phyloP scores from a whole-genome alignment of 2,797 vertebrate genomes.

The Rhadinocentrus ornatus region DNA sequence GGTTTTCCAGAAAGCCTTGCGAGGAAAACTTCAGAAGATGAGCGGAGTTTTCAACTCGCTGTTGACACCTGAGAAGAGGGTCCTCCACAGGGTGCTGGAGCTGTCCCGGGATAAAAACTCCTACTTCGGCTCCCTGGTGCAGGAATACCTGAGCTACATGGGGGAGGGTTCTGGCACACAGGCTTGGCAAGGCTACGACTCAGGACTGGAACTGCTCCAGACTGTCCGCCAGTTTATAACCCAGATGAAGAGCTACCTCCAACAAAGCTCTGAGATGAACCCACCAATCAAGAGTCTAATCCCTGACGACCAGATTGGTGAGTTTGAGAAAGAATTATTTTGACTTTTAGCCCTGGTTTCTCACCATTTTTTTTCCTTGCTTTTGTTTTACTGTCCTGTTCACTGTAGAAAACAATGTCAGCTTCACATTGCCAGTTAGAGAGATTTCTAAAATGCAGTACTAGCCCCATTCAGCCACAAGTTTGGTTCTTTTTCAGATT shows the following conservation, averaged over 20 bases:
- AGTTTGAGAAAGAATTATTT: slow-evolving; percentile 16
- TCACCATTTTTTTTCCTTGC: too few species aligned
- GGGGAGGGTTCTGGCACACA: slow-evolving; percentile 86
- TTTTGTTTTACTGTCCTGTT: too few species aligned
- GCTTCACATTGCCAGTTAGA: too few species aligned
- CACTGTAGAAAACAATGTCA: too few species aligned
- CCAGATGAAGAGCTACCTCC: slow-evolving; percentile 96
- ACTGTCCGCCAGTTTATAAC: slow-evolving; percentile 97
- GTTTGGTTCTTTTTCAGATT: too few species aligned
- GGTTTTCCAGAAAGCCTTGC: slow-evolving; percentile 87
- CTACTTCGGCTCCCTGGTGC: slow-evolving; percentile 93
- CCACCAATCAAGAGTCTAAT: slow-evolving; percentile 94
- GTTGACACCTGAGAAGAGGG: slow-evolving; percentile 91
- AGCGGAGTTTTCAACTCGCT: slow-evolving; percentile 92
- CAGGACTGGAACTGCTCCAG: slow-evolving; percentile 91
- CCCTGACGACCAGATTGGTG: slow-evolving; percentile 92
- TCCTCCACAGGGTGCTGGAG: slow-evolving; percentile 87
- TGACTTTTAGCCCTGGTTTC: too few species aligned
- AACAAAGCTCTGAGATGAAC: slow-evolving; percentile 95
- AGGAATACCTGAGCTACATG: slow-evolving; percentile 94
- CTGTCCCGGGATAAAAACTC: slow-evolving; percentile 89
- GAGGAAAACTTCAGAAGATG: slow-evolving; percentile 89
- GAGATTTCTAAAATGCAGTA: too few species aligned
- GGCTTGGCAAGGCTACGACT: slow-evolving; percentile 83
- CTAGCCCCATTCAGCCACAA: too few species aligned